Evolutionary conservation across 2,797 vertebrate genomes (phyloP), one percentile per base, ranked within the genome.

Genomic region (Channa striata): DNA sequence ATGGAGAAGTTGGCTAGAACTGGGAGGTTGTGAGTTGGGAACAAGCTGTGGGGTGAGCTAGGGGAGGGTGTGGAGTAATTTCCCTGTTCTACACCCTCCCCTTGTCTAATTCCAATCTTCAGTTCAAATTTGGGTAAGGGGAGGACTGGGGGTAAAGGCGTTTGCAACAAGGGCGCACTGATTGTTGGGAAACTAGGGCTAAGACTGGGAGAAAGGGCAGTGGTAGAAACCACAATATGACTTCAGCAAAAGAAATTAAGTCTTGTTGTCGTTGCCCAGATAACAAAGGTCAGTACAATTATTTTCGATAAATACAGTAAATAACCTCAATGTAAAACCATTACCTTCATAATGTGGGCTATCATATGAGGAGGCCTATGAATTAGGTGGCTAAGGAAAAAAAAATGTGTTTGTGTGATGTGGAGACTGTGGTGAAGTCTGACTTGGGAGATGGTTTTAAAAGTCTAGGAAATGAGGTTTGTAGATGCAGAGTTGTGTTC

Each of bases 381-480:
- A 79, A 74, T 78, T 68, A 58, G 58, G 59, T 57, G 16, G 62
- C 33, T 47, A 59, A 30, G 53, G 53, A 71, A 57, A 71, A 53
- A 42, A 33, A 39, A 53, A 64, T 46, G 59, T 2, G 11, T 46
- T 36, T 59, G 51, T 90, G 40, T 85, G 77, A 77, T 86, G 80
- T 86, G 80, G 85, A 79, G 47, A 49, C 53, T 80, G 74, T 60
- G 64, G 78, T 73, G 57, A 57, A 66, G 40, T 34, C 56, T 34
- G 59, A 72, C 73, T 80, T 61, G 47, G 36, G 65, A 59, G 58
- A 59, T 75, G 60, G n/a, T 59, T 83, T 84, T 77, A 4, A 59
- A 25, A 59, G 68, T 68, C 61, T 48, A 33, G 46, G 46, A 80
- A 77, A 59, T 78, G 71, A 78, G 73, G 77, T 78, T 83, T 81